These are phyloP conservation scores for Drosophila seclusa DNA, from an alignment of 2,888 invertebrate genomes.

Conservation along the genomic window DNA sequence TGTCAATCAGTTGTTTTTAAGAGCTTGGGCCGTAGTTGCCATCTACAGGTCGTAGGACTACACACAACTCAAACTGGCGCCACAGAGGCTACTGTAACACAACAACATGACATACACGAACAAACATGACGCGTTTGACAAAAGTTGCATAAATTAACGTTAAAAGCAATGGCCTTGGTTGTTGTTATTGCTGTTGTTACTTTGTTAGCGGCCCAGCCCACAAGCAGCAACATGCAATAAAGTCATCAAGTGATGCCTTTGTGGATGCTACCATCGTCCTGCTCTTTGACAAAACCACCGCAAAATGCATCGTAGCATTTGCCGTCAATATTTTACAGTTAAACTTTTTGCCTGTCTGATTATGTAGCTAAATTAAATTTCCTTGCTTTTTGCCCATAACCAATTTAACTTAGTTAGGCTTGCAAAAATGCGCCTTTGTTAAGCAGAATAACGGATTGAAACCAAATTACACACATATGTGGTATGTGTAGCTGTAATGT, in stretches of 20 bases:
- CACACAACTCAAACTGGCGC: slow-evolving; percentile 24
- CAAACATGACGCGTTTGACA: slow-evolving; percentile 68
- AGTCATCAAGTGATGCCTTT: slow-evolving; percentile 73
- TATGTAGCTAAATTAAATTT: slow-evolving; percentile 47
- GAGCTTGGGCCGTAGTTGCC: slow-evolving; percentile 14
- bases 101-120: slow-evolving; percentile 43
- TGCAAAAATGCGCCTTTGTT: background rate
- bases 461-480: background rate
- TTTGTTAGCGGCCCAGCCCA: slow-evolving; percentile 61
- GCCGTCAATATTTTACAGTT: slow-evolving; percentile 36
- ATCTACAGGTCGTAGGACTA: slow-evolving; percentile 8
- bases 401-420: background rate
- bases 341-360: slow-evolving; percentile 34
- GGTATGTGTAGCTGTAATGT: background rate
- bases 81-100: slow-evolving; percentile 34
- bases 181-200: slow-evolving; percentile 50
- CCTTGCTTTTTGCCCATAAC: slow-evolving; percentile 22
- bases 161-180: slow-evolving; percentile 70
- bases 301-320: slow-evolving; percentile 53
- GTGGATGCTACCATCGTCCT: slow-evolving; percentile 28
- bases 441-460: background rate
- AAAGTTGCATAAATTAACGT: slow-evolving; percentile 81
- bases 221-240: slow-evolving; percentile 72
- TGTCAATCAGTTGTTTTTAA: slow-evolving; percentile 55
- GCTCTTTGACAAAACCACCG: slow-evolving; percentile 33